A percentile compares a stretch with the other conserved stretches of the same genome.
Evolutionary conservation across 2,888 invertebrate species (phyloP).

Genomic region (Cataglyphis altisquamis): DNA sequence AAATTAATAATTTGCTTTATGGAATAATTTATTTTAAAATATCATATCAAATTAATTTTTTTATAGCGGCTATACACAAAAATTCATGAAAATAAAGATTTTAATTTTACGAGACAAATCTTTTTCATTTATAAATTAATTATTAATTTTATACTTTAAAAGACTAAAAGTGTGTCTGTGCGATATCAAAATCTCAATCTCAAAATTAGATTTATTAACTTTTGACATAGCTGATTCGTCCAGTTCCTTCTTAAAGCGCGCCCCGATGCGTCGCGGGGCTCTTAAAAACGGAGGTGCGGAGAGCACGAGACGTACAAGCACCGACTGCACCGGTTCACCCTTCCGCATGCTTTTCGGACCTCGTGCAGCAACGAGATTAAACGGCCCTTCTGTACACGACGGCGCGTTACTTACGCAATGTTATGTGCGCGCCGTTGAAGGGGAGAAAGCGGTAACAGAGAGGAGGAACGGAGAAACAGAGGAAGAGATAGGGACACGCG

Average conservation of each 20-base stretch:
- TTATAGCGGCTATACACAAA: no score
- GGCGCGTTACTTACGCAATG: conserved; percentile 71
- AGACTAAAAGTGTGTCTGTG: background rate
- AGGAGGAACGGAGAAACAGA: conserved; percentile 36
- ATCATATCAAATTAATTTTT: no score
- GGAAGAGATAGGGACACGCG: conserved; percentile 51
- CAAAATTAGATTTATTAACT: background rate
- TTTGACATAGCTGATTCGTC: no score
- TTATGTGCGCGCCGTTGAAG: conserved; percentile 55
- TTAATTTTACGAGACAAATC: no score
- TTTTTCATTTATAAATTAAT: no score
- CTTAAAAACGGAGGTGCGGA: conserved; percentile 19
- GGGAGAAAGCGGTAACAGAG: conserved; percentile 39
- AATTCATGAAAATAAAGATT: background rate
- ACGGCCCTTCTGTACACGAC: conserved; percentile 65
- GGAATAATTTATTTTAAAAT: no score
- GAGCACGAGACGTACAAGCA: conserved; percentile 11
- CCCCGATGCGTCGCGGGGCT: background rate
- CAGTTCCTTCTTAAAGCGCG: background rate
- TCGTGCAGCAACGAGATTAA: conserved; percentile 69
- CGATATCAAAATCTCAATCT: background rate
- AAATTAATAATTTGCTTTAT: no score
- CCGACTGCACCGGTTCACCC: conserved; percentile 55
- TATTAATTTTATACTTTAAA: background rate
- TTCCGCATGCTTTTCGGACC: conserved; percentile 69